Conservation (phyloP, 1,140 invertebrate genomes). For the Hirudo medicinalis region DNA sequence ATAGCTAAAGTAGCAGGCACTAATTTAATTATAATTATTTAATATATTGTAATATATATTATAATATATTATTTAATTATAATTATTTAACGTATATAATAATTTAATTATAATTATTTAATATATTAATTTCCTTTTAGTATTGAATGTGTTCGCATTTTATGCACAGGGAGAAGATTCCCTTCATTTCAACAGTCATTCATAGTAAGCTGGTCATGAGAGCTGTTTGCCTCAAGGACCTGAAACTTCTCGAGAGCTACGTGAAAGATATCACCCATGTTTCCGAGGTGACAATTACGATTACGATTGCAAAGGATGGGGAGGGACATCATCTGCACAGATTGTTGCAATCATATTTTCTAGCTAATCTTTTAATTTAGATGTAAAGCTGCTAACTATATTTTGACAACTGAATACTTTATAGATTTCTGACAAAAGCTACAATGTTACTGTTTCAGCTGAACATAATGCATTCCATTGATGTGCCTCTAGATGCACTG, state of each 20-base stretch:
- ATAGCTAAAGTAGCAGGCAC: background rate
- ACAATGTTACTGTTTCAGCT: conserved; percentile 13
- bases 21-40: too few relatives aligned
- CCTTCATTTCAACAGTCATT: conserved; percentile 40
- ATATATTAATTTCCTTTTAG: background rate
- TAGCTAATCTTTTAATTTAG: too few relatives aligned
- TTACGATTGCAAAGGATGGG: background rate
- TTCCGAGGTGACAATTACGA: conserved; percentile 30
- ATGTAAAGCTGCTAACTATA: too few relatives aligned
- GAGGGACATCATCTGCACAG: background rate
- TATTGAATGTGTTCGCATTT: background rate
- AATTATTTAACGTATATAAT: background rate
- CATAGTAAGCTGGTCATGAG: conserved; percentile 41
- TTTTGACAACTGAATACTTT: too few relatives aligned
- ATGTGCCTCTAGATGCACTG: conserved; percentile 8
- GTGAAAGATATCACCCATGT: conserved; percentile 36
- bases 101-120: background rate
- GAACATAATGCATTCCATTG: conserved; percentile 16
- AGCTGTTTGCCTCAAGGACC: conserved; percentile 37
- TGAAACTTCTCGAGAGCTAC: conserved; percentile 33
- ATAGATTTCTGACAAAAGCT: too few relatives aligned
- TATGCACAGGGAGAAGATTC: conserved; percentile 34
- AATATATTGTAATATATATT: too few relatives aligned
- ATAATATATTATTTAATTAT: background rate
- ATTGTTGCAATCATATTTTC: too few relatives aligned